Base-by-base conservation (phyloP, 1,140 invertebrate species). In the Branchinecta lindahli region DNA sequence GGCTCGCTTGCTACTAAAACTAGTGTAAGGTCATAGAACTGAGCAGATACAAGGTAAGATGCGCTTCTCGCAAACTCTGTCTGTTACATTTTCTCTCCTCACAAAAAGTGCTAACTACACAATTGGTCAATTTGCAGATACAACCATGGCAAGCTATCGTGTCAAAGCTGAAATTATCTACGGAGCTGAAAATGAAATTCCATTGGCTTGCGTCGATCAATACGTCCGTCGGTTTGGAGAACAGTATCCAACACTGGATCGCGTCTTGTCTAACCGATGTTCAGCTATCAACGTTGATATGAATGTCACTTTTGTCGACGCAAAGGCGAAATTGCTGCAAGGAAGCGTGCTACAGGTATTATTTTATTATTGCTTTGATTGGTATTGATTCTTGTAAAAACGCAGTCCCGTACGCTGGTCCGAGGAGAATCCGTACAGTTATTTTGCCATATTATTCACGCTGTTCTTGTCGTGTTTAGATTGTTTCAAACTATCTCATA, bases 71-170 rank as follows among this genome's bases (percentile, higher is more conserved):
- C 33, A 33, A 33, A 33, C 33, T 33, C 33, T 33, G 33, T 33
- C 33, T 33, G 33, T 33, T 33, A 33, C 33, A 33, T 33, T 5
- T 3, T 33, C 33, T 33, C 33, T 33, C 33, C 33, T 33, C 33
- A 33, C 33, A 33, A 33, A 33, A 33, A 5, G 33, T 33, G 33
- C 33, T 33, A 33, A 33, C 33, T 33, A 33, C 5, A 33, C 5
- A 1, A 5, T 33, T 33, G 1, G 33, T 33, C 72, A 72, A 69
- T 77, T 81, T 79, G 52, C 74, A 88, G 87, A 94, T 79, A 94
- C 90, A 15, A 90, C 94, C 79, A 91, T 92, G 83, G 93, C 91
- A 10, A 88, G 88, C 71, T 98, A 97, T 75, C 91, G 96, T 75
- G 89, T 96, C 0, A 86, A 90, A 2, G 88, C 92, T 5, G 85